These are phyloP conservation scores for Marasmarcha lunaedactyla DNA, from an alignment of 2,888 invertebrate genomes.

Conservation along the genomic window DNA sequence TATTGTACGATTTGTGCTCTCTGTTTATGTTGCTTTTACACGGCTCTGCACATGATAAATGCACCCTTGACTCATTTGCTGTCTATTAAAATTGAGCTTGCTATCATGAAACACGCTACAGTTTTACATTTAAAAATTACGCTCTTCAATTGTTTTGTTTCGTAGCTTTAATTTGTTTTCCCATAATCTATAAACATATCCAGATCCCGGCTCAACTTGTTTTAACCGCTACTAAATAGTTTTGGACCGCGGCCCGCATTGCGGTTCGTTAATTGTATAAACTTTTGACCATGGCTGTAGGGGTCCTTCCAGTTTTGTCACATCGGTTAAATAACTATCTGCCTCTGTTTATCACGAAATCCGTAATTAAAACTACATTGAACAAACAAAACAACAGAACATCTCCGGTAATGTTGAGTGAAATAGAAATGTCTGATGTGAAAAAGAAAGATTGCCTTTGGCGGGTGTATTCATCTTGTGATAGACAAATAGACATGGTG, in stretches of 20 bases:
- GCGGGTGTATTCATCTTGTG: not conserved
- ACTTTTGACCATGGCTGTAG: not conserved
- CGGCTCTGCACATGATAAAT: constrained; percentile 1
- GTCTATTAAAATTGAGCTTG: constrained; percentile 3
- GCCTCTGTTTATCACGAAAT: not conserved
- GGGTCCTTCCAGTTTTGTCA: not conserved
- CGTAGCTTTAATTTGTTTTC: no score
- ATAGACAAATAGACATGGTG: not conserved
- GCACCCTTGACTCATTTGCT: constrained; percentile 17
- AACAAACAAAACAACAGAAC: no score
- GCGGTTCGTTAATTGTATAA: not conserved
- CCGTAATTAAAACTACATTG: not conserved
- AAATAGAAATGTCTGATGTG: no score
- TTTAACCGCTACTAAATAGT: not conserved
- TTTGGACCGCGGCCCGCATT: not conserved
- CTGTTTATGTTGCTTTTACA: constrained; percentile 29
- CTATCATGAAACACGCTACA: no score
- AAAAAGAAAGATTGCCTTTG: not conserved
- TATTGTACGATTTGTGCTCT: constrained; percentile 50
- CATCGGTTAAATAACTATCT: not conserved
- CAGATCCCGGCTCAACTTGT: no score
- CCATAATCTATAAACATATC: no score
- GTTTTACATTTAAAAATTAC: no score
- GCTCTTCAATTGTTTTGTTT: no score
- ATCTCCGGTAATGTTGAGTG: no score